Evolutionary conservation across 2,113 vertebrate species (phyloP), one percentile per base, ranked within the genome.

Genomic region (Mohoua ochrocephala): DNA sequence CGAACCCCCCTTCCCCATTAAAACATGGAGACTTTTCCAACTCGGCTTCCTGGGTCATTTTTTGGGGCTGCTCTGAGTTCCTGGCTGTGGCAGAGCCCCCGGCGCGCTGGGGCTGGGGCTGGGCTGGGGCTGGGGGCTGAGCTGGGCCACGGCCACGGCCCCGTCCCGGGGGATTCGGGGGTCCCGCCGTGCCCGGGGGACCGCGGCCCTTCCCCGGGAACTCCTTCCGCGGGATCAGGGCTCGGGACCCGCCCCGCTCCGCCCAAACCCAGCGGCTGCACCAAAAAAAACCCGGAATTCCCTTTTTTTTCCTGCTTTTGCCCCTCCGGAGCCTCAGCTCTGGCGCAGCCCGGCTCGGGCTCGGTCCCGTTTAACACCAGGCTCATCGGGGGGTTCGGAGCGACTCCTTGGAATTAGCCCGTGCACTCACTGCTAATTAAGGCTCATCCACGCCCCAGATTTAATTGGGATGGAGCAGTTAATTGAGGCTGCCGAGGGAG

Each of bases 291-390:
- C 3, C 14, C 13, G 0, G 0, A 80, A 64, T 47, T 63, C 49
- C 7, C 1, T 0, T 1, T n/a, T 44, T 54, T 56, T 12, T 3
- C 1, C 35, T 13, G 13, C 2, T 49, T 87, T 35, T 54, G 7
- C 10, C 39, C 15, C 45, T 33, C 4, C 56, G 2, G 30, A 54
- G 56, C 47, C 45, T 23, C 37, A 7, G 27, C 42, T 18, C 31
- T 3, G 28, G 17, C 47, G 5, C 47, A 8, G 80, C 54, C 37
- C 39, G 0, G 56, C 39, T 1, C 44, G 19, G 42, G 23, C 45
- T 52, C 70, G 7, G 53, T 2, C 22, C 63, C 12, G 22, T 27
- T 42, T 7, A 6, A 6, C 47, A 9, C 26, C 41, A 2, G 35
- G 10, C 30, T 50, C 28, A 1, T 2, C 65, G 3, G 5, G 45